A percentile compares a stretch with the other conserved stretches of the same genome.
These are phyloP conservation scores for Halcyon chelicuti DNA, from an alignment of 2,797 vertebrate species.

Conservation along the genomic window DNA sequence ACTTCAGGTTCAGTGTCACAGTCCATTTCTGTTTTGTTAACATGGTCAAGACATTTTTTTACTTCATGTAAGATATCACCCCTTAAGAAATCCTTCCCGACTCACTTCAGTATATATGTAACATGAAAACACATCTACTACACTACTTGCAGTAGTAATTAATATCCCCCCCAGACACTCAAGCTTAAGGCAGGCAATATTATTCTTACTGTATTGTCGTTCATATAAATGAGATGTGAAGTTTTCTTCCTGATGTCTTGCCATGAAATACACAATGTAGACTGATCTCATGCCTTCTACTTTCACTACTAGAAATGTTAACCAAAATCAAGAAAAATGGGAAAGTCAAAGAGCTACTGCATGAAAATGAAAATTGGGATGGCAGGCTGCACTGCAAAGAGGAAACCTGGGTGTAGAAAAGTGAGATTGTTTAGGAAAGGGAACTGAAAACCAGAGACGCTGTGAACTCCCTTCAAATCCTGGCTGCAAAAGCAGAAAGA, in stretches of 20 bases:
- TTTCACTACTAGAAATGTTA: background rate
- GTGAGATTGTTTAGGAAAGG: background rate
- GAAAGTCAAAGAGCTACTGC: background rate
- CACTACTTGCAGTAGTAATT: background rate
- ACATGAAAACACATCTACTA: background rate
- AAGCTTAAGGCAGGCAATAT: background rate
- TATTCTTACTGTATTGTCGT: background rate
- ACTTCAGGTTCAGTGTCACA: background rate
- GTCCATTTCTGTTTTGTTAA: background rate
- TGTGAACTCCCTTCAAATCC: background rate
- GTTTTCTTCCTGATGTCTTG: background rate
- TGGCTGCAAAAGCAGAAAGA: background rate
- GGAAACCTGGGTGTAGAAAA: background rate
- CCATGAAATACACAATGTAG: background rate
- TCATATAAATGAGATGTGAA: background rate
- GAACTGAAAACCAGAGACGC: background rate
- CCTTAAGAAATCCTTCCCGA: background rate
- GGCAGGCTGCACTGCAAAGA: background rate
- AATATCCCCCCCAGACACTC: background rate
- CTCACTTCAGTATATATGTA: background rate
- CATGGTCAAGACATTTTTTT: background rate
- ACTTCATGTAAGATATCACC: background rate
- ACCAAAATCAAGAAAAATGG: background rate
- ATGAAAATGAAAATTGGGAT: background rate
- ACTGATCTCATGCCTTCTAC: background rate